A percentile compares a stretch with the other conserved stretches of the same genome.
phyloP scores from a whole-genome alignment of 2,113 vertebrate species.

The Tupaia tana region DNA sequence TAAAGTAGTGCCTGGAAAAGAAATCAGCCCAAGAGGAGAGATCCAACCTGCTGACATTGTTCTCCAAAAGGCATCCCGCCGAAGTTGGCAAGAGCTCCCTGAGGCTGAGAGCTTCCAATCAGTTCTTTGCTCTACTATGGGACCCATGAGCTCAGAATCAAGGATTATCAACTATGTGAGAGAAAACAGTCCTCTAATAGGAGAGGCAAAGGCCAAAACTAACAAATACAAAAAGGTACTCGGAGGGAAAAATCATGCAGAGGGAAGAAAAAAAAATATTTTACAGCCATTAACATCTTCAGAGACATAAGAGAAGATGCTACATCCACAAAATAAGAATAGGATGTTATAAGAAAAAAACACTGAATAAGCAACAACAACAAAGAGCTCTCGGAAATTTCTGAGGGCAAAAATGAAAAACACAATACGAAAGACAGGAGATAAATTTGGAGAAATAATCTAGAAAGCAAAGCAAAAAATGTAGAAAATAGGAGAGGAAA shows the following conservation, averaged over 20 bases:
- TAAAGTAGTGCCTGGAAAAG: background rate
- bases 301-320: constrained; percentile 3
- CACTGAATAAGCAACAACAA: background rate
- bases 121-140: background rate
- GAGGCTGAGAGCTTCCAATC: background rate
- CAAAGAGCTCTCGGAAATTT: constrained; percentile 2
- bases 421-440: background rate
- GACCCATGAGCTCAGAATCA: background rate
- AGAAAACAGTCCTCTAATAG: background rate
- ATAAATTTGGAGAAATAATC: background rate
- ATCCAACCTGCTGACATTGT: background rate
- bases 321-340: background rate
- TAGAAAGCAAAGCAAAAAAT: background rate
- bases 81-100: background rate
- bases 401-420: constrained; percentile 31
- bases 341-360: background rate
- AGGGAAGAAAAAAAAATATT: background rate
- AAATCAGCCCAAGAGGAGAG: background rate
- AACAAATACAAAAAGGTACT: background rate
- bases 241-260: background rate
- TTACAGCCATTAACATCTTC: background rate
- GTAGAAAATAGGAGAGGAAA: background rate
- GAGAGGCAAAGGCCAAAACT: background rate
- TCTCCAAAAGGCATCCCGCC: background rate
- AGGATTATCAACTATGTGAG: background rate